A percentile compares a stretch with the other conserved stretches of the same genome.
These are phyloP conservation scores for Manis javanica DNA, from an alignment of 2,797 vertebrate genomes.

Conservation along the genomic window DNA sequence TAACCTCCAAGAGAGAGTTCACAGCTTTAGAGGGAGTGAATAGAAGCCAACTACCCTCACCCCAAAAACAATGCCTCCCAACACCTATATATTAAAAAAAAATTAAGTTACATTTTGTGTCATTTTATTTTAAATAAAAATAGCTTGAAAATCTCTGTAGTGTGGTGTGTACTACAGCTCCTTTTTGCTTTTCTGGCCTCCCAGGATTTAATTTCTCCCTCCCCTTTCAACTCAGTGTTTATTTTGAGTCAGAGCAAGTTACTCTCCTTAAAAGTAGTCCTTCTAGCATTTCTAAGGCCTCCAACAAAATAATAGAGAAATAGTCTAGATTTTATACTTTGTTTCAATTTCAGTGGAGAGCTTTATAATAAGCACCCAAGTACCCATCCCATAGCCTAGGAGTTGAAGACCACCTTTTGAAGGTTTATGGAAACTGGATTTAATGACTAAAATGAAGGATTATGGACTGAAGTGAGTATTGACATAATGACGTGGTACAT, in stretches of 20 bases:
- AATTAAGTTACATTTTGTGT: conserved; percentile 43
- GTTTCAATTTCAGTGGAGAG: neutral
- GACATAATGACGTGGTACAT: neutral
- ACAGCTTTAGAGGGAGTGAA: conserved; percentile 79
- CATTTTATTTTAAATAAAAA: conserved; percentile 68
- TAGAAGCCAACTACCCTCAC: conserved; percentile 64
- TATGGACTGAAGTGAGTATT: neutral
- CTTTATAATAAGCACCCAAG: neutral
- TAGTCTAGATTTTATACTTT: neutral
- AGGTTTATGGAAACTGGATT: neutral
- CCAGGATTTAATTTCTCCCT: neutral
- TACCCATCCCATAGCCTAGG: neutral
- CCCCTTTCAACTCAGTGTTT: neutral
- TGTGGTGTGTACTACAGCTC: neutral
- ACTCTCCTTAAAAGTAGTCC: neutral
- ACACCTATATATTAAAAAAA: conserved; percentile 64
- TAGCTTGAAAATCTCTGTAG: conserved; percentile 31
- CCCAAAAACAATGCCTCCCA: conserved; percentile 69
- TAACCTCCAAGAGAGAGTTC: conserved; percentile 73
- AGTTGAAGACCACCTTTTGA: neutral
- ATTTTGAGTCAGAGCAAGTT: conserved; percentile 22
- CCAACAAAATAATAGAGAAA: neutral
- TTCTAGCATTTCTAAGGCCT: neutral
- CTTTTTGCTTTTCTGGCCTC: conserved; percentile 42
- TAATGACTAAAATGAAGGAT: neutral